Base-by-base conservation (phyloP, 1,140 invertebrate species). In the Dolichoris vasculosae region DNA sequence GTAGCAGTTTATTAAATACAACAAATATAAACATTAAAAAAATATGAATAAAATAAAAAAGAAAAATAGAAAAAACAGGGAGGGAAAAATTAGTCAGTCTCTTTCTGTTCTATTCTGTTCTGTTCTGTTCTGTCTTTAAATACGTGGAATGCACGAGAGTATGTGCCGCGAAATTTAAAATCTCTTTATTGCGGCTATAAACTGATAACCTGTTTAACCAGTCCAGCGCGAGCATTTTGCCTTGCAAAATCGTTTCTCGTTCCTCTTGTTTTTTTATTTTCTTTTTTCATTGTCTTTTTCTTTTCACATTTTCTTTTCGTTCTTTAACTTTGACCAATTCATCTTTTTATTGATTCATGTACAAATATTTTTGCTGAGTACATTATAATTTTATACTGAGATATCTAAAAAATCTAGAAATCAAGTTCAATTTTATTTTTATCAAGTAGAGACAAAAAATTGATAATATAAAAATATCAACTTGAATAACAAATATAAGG, bases 151-250 rank as follows among this genome's bases (percentile, higher is more conserved):
- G 89, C 86, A 88, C 85, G 43, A 78, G 38, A 82, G 82, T 87
- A 89, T 91, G 87, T 90, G 89, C 91, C 92, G 91, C 90, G 91
- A 93, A 93, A 92, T 92, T 92, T 92, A 93, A 93, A 93, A 91
- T 92, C 88, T 88, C 87, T 93, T 92, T 91, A 92, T 91, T 86
- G 88, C 89, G 87, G 90, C 89, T 88, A 92, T 92, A 92, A 92
- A 92, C 89, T 89, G 89, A 89, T 90, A 93, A 92, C 92, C 90
- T 89, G 92, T 92, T 92, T 91, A 91, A 92, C 91, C 91, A 92
- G 92, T 93, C 88, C 87, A 64, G 87, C 88, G 84, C 87, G 87
- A 88, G 87, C 88, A 86, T 89, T 90, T 90, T 89, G 87, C 89
- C 88, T 89, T 87, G 89, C 87, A 88, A 91, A 92, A 91, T 90